A percentile compares a stretch with the other conserved stretches of the same genome.
Evolutionary conservation across 2,888 invertebrate species (phyloP).

Genomic region (Acanthosepion esculentum): DNA sequence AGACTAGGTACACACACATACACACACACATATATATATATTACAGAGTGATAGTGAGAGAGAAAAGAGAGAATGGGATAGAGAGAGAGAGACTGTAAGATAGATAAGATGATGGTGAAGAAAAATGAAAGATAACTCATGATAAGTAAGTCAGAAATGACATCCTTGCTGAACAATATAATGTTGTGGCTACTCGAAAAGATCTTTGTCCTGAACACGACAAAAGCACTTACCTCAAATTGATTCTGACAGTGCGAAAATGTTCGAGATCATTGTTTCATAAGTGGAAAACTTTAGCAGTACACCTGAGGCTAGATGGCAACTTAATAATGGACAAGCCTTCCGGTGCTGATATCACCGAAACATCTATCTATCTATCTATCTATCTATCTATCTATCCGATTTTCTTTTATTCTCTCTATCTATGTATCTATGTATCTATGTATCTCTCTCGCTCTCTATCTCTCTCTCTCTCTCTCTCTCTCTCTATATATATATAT

Average conservation of each 20-base stretch:
- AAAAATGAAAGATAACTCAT: background rate
- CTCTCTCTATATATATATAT: background rate
- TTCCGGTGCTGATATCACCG: background rate
- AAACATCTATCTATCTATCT: background rate
- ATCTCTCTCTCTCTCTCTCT: too few relatives aligned
- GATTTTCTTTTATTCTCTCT: too few relatives aligned
- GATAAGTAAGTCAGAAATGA: background rate
- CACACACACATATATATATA: too few relatives aligned
- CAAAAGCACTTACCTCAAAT: conserved; percentile 13
- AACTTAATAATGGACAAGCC: background rate
- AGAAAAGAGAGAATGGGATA: too few relatives aligned
- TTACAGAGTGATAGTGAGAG: too few relatives aligned
- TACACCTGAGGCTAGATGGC: background rate
- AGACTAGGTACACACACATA: too few relatives aligned
- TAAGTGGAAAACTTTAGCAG: background rate
- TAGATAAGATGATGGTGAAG: too few relatives aligned
- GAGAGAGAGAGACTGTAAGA: too few relatives aligned
- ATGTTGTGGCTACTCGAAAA: background rate
- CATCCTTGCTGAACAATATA: background rate
- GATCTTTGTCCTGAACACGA: background rate
- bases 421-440: background rate
- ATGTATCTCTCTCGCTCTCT: too few relatives aligned
- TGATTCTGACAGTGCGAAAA: background rate
- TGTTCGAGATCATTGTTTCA: background rate
- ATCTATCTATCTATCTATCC: background rate